A percentile compares a stretch with the other conserved stretches of the same genome.
These are phyloP conservation scores for Darevskia mixta DNA, from an alignment of 2,797 vertebrate genomes.

Conservation along the genomic window DNA sequence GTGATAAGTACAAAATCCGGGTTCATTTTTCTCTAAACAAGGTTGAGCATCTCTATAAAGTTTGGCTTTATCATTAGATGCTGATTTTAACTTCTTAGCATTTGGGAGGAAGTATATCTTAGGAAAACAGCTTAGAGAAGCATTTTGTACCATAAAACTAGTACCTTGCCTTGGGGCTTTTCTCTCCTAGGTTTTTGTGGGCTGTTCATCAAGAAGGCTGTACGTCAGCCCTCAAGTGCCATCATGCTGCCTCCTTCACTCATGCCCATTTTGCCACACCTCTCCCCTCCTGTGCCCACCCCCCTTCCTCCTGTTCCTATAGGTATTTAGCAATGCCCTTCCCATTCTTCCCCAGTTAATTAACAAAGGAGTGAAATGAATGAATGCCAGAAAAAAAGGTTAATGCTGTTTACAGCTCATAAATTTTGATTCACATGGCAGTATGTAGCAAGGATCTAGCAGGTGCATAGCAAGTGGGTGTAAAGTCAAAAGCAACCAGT, in stretches of 20 bases:
- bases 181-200: constrained; percentile 37
- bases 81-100: constrained; percentile 22
- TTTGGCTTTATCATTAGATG: constrained; percentile 61
- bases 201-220: not conserved
- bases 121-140: constrained; percentile 16
- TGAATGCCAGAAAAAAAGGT: not conserved
- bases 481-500: not conserved
- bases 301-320: not conserved
- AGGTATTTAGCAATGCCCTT: not conserved
- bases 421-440: not conserved
- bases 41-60: constrained; percentile 42
- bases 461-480: not conserved
- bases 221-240: no score
- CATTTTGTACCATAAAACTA: constrained; percentile 30
- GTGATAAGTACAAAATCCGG: constrained; percentile 40
- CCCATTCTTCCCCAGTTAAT: not conserved
- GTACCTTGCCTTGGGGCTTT: constrained; percentile 39
- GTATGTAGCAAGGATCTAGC: not conserved
- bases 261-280: no score
- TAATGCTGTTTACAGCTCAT: not conserved
- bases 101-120: constrained; percentile 26
- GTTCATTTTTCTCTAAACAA: constrained; percentile 38
- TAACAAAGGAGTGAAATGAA: not conserved
- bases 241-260: not conserved
- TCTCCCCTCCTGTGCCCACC: not conserved